phyloP scores from a whole-genome alignment of 2,888 invertebrate species.

The Drosophila ezoana region DNA sequence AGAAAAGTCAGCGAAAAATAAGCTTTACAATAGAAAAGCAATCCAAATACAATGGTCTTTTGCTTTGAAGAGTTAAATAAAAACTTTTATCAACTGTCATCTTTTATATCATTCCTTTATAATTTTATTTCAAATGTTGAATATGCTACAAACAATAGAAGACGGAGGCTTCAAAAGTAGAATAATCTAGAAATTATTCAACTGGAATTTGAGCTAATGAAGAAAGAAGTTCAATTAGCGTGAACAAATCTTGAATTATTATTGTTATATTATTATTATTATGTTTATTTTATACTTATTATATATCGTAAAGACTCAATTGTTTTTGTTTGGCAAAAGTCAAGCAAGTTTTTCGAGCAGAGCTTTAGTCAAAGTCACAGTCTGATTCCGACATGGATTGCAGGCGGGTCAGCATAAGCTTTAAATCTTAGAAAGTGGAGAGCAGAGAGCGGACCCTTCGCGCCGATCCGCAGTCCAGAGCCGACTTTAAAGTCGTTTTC shows the following conservation, averaged over 20 bases:
- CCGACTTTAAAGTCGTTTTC: conserved; percentile 23
- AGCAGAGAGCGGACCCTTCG: conserved; percentile 22
- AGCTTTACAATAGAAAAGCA: conserved; percentile 18
- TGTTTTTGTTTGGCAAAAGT: neutral
- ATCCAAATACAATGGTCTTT: conserved; percentile 11
- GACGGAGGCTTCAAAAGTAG: neutral
- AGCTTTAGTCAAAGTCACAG: neutral
- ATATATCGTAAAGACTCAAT: neutral
- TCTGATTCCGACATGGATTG: conserved; percentile 10
- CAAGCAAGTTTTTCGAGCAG: neutral
- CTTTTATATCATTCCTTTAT: conserved; percentile 1
- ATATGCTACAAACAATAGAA: neutral
- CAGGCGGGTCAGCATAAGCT: neutral
- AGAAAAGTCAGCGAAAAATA: conserved; percentile 28
- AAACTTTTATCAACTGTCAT: conserved; percentile 3
- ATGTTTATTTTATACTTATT: no score
- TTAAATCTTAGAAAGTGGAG: conserved; percentile 44
- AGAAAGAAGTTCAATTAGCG: neutral
- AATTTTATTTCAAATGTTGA: neutral
- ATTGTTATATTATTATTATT: no score
- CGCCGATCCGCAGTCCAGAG: conserved; percentile 7
- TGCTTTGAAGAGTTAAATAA: conserved; percentile 10
- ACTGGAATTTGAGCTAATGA: neutral
- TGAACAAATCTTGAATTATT: neutral
- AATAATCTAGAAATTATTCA: neutral